Percentiles rank a stretch among this genome's conserved stretches.
phyloP scores from a whole-genome alignment of 2,113 vertebrate genomes.

The Uropsilus gracilis region DNA sequence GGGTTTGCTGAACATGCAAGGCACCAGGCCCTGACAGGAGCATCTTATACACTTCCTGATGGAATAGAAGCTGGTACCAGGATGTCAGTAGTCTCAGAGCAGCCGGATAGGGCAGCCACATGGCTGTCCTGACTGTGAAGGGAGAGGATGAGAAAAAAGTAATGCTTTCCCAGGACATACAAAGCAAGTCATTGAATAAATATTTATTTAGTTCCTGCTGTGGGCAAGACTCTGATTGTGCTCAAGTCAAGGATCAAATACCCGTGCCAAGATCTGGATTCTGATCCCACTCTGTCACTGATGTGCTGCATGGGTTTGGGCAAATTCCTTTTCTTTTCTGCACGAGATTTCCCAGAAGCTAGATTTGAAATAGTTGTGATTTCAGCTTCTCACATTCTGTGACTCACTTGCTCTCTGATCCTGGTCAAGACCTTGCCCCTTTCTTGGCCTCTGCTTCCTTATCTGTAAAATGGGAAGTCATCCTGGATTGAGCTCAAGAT shows the following conservation, averaged over 20 bases:
- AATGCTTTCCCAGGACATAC: neutral
- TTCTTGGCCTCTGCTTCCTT: slow-evolving; percentile 42
- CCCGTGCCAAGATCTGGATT: neutral
- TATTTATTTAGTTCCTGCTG: neutral
- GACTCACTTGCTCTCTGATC: neutral
- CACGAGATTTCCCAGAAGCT: neutral
- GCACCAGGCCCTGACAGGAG: neutral
- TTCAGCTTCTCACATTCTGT: neutral
- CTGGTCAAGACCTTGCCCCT: neutral
- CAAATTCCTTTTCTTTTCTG: neutral
- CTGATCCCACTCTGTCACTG: neutral
- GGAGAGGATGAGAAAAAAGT: neutral
- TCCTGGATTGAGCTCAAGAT: neutral
- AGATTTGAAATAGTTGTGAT: neutral
- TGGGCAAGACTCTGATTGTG: neutral
- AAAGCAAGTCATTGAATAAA: neutral
- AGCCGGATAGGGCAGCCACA: neutral
- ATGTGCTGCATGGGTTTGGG: neutral
- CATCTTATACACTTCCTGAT: neutral
- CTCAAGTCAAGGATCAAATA: neutral
- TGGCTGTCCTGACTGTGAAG: neutral
- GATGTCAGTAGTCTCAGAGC: neutral
- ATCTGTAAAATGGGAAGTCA: slow-evolving; percentile 61
- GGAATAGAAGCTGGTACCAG: neutral
- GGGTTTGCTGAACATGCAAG: neutral